Base-by-base conservation (phyloP, 2,888 invertebrate species). In the Andrena dorsata region DNA sequence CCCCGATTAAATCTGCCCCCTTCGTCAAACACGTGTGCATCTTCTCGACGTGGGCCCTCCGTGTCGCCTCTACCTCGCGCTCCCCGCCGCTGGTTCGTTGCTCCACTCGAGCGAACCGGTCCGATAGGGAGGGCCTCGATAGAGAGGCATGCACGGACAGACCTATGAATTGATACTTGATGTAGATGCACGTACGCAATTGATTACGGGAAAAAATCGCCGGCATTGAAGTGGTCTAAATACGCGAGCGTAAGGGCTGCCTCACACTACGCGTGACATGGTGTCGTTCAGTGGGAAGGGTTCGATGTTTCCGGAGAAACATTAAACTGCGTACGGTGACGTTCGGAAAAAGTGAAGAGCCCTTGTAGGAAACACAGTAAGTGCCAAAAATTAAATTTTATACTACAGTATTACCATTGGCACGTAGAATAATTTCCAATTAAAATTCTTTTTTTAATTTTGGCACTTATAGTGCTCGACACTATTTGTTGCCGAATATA, bases 1-100 rank as follows among this genome's bases (percentile, higher is more conserved):
- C 28, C 61, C 60, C 76, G 79, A 81, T 80, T 76, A 76, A 66
- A 82, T 80, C 75, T 51, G 23, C 13, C 64, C 56, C 20, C 70
- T 71, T 60, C 65, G 41, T 76, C 64, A 49, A 51, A 65, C 53
- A 58, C 41, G 63, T 20, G 41, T 58, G 26, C 30, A 8, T n/a
- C 47, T 23, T 26, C 41, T 28, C 32, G 28, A 20, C 23, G 8
- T 10, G 13, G 8, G 23, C 23, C 23, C n/a, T 20, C n/a, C 10
- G 35, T 35, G 23, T 35, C 53, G n/a, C 10, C 23, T 56, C 56
- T 56, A 26, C 20, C n/a, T 56, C 26, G 7, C 8, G 26, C 26
- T 26, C 23, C 4, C 10, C 16, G 32, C 32, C 8, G 3, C 32
- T 23, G 16, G 23, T n/a, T 16, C 23, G 68, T 53, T n/a, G 6